Evolutionary conservation across 2,888 invertebrate species (phyloP).

Genomic region (Calameuta idolon): DNA sequence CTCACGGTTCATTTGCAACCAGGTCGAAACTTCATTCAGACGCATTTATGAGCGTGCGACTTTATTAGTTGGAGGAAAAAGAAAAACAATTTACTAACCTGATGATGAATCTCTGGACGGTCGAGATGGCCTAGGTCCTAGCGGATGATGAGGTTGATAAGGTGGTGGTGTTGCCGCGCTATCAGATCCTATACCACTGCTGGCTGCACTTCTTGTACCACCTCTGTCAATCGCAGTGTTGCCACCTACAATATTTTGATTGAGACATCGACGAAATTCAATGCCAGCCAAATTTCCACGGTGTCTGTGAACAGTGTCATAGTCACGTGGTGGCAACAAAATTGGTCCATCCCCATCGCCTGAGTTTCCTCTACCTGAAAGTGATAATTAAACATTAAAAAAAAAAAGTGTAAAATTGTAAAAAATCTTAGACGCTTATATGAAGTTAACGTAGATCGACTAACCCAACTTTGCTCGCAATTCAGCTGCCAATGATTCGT

Average conservation of each 20-base stretch:
- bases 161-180: constrained; percentile 82
- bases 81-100: constrained; percentile 46
- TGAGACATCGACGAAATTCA: constrained; percentile 77
- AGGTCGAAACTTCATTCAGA: not conserved
- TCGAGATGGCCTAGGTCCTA: constrained; percentile 60
- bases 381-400: not conserved
- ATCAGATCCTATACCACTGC: constrained; percentile 90
- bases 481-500: constrained; percentile 93
- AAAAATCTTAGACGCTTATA: not conserved
- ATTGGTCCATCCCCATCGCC: constrained; percentile 75
- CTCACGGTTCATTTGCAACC: not conserved
- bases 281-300: constrained; percentile 82
- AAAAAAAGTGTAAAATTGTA: not conserved
- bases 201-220: constrained; percentile 76
- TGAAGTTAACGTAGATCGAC: constrained; percentile 34
- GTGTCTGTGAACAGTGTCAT: constrained; percentile 89
- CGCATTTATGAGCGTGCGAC: not conserved
- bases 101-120: constrained; percentile 64
- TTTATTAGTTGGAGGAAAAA: not conserved
- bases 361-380: constrained; percentile 60
- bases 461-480: constrained; percentile 80
- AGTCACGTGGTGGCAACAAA: constrained; percentile 91
- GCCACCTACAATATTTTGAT: constrained; percentile 76
- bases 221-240: constrained; percentile 61
- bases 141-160: constrained; percentile 59